Percentiles rank a stretch among this genome's conserved stretches.
These are phyloP conservation scores for Petrophora chlorosata DNA, from an alignment of 2,888 invertebrate genomes.

Conservation along the genomic window DNA sequence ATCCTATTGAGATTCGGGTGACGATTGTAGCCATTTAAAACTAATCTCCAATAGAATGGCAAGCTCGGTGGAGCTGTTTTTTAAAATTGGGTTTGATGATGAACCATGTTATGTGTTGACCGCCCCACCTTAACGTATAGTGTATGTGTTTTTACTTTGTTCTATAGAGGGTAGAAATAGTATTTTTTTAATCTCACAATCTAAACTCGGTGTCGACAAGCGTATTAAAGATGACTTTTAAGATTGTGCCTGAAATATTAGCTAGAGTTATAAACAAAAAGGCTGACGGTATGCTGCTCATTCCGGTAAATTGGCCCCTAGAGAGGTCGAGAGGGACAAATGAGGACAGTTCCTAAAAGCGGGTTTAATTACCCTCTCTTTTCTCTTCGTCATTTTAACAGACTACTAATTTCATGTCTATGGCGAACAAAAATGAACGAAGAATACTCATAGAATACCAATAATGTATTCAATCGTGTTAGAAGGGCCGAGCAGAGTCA, in stretches of 20 bases:
- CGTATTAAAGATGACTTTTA: conserved; percentile 19
- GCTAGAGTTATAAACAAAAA: conserved; percentile 36
- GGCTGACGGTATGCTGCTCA: conserved; percentile 45
- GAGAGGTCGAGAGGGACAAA: conserved; percentile 49
- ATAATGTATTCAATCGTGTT: background rate
- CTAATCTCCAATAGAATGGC: no score
- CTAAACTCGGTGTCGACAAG: conserved; percentile 22
- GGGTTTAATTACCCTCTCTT: conserved; percentile 59
- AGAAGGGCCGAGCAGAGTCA: background rate
- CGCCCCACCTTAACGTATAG: no score
- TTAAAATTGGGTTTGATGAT: no score
- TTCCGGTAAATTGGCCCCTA: conserved; percentile 47
- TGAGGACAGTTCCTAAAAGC: conserved; percentile 56
- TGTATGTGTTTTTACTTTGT: no score
- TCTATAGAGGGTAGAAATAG: no score
- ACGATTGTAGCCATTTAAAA: no score
- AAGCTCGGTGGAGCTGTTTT: no score
- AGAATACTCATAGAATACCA: conserved; percentile 12
- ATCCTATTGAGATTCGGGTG: no score
- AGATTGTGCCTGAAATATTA: conserved; percentile 24
- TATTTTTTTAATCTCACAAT: no score
- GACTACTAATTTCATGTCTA: conserved; percentile 43
- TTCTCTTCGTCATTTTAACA: conserved; percentile 50
- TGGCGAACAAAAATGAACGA: conserved; percentile 34
- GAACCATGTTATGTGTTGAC: no score